Evolutionary conservation across 2,113 vertebrate species (phyloP).

Genomic region (Aspidoscelis tigris): DNA sequence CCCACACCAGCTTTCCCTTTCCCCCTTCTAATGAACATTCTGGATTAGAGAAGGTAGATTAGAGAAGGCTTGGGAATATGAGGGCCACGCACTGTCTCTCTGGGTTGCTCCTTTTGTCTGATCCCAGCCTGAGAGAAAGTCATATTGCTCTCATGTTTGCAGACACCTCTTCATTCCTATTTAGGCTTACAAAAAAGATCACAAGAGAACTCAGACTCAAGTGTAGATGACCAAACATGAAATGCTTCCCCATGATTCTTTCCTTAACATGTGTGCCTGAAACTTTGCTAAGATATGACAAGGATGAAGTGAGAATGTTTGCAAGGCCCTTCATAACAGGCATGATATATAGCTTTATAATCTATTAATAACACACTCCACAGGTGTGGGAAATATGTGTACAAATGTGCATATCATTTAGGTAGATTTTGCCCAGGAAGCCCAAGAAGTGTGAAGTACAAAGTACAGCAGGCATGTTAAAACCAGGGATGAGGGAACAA

Average conservation of each 20-base stretch:
- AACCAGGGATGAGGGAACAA: neutral
- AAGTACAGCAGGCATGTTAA: constrained; percentile 19
- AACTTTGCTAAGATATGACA: constrained; percentile 3
- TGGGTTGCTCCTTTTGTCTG: too few species aligned
- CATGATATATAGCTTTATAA: constrained; percentile 23
- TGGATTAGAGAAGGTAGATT: too few species aligned
- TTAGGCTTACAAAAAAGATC: neutral
- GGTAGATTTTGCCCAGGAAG: neutral
- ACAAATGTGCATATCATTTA: constrained; percentile 19
- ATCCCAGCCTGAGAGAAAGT: too few species aligned
- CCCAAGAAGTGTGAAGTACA: constrained; percentile 29
- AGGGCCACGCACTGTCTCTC: too few species aligned
- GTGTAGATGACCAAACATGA: neutral
- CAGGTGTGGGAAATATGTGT: constrained; percentile 27
- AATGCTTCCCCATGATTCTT: constrained; percentile 13
- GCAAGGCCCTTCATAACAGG: constrained; percentile 15
- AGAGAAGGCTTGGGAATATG: too few species aligned
- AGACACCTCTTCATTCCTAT: neutral
- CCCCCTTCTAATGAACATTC: too few species aligned
- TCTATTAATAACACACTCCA: constrained; percentile 28
- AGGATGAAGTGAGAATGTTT: constrained; percentile 19
- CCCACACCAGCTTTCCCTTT: too few species aligned
- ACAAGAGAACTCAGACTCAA: neutral
- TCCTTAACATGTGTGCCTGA: constrained; percentile 1
- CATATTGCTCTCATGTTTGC: neutral